Base-by-base conservation (phyloP, 2,797 vertebrate species). In the Danio choprae region DNA sequence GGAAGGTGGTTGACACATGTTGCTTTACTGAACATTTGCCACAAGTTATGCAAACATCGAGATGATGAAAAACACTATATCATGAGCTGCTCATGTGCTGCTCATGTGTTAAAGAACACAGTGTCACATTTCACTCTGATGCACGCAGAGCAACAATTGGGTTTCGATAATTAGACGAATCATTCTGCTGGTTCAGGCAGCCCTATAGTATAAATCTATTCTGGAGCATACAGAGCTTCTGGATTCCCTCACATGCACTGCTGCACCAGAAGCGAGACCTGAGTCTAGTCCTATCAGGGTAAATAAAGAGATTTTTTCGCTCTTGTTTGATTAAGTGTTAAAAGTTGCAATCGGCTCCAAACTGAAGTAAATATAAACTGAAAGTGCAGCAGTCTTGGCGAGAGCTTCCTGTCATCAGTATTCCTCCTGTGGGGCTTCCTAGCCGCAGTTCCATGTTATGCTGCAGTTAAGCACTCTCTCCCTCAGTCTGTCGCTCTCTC, bases 361-460 rank as follows among this genome's bases (percentile, higher is more conserved):
- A 11, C 67, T 79, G 67, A 79, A 79, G 56, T 29, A 59, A 59
- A 50, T 64, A 71, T 29, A 73, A 71, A 79, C 69, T 72, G 48
- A 73, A 79, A 71, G 65, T 71, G 77, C 56, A 70, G 68, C 41
- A 59, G 60, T 81, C 20, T 81, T 22, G 63, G 56, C 16, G 44
- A 68, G 67, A 79, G 74, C 71, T 77, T 75, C 77, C 70, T 44
- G 38, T 65, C 80, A 83, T 81, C 82, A 83, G 64, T 79, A 70
- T 80, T 83, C 70, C 83, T 78, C 68, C 53, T 81, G 48, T 76
- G 82, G 77, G 78, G 71, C n/a, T 77, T 80, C 64, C 83, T 80
- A 86, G 71, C 60, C 56, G 71, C 77, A 76, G 81, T 80, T 80
- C 77, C 50, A 80, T 81, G 69, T 69, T 85, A 75, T 86, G 74